Conservation (phyloP, 1,140 invertebrate genomes). For the Megathymus violae region DNA sequence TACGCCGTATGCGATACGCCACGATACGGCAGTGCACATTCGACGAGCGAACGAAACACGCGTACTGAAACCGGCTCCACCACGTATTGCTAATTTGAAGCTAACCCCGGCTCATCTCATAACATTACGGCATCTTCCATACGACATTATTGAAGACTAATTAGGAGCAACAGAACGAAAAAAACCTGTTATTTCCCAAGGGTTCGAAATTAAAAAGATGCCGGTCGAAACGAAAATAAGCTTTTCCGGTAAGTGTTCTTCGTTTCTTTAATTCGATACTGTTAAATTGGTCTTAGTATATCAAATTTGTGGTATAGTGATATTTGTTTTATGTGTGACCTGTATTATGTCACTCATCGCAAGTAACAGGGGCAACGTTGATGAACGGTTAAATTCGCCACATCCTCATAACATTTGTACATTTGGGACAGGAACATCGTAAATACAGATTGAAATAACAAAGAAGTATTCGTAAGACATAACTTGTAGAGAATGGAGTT, state of each 20-base stretch:
- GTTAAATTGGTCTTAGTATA: neutral
- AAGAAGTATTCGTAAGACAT: neutral
- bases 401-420: constrained; percentile 15
- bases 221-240: constrained; percentile 79
- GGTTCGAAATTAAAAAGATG: constrained; percentile 51
- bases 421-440: constrained; percentile 25
- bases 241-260: constrained; percentile 71
- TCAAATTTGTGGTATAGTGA: constrained; percentile 1
- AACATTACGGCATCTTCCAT: constrained; percentile 10
- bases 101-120: neutral
- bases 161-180: constrained; percentile 5
- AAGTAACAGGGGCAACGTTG: constrained; percentile 7
- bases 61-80: constrained; percentile 47
- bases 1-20: constrained; percentile 43
- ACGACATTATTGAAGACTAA: constrained; percentile 8
- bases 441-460: constrained; percentile 6
- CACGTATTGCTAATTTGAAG: constrained; percentile 6
- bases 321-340: constrained; percentile 13
- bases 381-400: constrained; percentile 28
- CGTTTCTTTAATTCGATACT: constrained; percentile 5
- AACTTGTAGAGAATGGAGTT: neutral
- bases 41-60: constrained; percentile 56
- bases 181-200: neutral
- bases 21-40: constrained; percentile 63
- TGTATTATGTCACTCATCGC: constrained; percentile 3